These are phyloP conservation scores for Danaus chrysippus DNA, from an alignment of 2,888 invertebrate genomes.

Conservation along the genomic window DNA sequence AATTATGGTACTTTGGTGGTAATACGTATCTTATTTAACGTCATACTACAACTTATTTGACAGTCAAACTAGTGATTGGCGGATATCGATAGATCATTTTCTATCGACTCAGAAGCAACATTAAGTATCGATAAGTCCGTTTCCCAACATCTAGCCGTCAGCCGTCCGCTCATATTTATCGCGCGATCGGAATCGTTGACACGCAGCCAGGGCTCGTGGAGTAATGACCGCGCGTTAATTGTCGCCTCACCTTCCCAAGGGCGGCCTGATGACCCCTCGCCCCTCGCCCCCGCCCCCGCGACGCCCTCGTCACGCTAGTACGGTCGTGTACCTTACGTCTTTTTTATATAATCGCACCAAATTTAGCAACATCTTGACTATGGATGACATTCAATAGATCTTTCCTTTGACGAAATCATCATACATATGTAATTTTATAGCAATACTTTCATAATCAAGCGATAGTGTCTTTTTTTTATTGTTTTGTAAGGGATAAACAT, in stretches of 20 bases:
- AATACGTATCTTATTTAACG: no score
- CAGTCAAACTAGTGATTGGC: no score
- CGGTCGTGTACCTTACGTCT: conserved; percentile 35
- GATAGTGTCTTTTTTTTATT: no score
- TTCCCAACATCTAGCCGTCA: conserved; percentile 20
- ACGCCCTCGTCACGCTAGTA: conserved; percentile 56
- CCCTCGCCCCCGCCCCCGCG: conserved; percentile 27
- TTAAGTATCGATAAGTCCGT: no score
- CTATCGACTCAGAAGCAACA: no score
- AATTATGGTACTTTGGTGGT: no score
- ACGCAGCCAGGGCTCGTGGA: conserved; percentile 72
- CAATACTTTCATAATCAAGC: no score
- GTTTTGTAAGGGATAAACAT: no score
- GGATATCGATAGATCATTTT: no score
- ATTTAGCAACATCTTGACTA: neutral
- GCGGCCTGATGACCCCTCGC: conserved; percentile 32
- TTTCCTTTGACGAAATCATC: no score
- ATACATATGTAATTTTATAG: no score
- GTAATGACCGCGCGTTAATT: conserved; percentile 75
- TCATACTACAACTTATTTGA: no score
- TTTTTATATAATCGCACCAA: conserved; percentile 21
- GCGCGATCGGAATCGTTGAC: conserved; percentile 75
- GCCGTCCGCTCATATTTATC: conserved; percentile 45
- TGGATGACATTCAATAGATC: neutral
- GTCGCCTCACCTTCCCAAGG: conserved; percentile 68